Percentiles rank a stretch among this genome's conserved stretches.
Evolutionary conservation across 2,797 vertebrate genomes (phyloP).

Genomic region (Eutrigla gurnardus): DNA sequence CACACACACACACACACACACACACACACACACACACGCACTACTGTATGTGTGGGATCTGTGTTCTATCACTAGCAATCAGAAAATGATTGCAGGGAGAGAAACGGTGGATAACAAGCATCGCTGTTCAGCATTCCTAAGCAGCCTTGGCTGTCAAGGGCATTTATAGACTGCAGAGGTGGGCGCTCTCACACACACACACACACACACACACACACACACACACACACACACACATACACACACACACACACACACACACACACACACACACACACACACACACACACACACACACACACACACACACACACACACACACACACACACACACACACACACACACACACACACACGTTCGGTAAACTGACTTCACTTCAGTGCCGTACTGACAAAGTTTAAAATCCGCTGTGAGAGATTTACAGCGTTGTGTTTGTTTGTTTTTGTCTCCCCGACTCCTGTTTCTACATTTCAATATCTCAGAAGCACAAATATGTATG

Average conservation of each 20-base stretch:
- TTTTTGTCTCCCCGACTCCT: constrained; percentile 19
- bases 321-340: constrained; percentile 11
- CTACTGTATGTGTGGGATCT: constrained; percentile 46
- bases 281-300: constrained; percentile 10
- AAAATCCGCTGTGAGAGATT: constrained; percentile 30
- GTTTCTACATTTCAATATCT: constrained; percentile 32
- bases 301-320: neutral
- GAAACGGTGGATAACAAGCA: constrained; percentile 66
- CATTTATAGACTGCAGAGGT: constrained; percentile 56
- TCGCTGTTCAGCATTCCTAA: constrained; percentile 64
- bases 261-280: constrained; percentile 10
- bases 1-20: neutral
- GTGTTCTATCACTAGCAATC: constrained; percentile 71
- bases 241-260: constrained; percentile 12
- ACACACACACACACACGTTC: constrained; percentile 11
- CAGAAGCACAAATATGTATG: constrained; percentile 3
- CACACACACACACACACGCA: neutral
- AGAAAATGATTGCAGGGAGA: constrained; percentile 73
- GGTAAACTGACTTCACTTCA: constrained; percentile 27
- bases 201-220: constrained; percentile 12
- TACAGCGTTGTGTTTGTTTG: constrained; percentile 40
- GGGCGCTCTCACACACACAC: constrained; percentile 3
- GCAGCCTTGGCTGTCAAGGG: constrained; percentile 63
- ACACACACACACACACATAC: constrained; percentile 1
- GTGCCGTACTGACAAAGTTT: constrained; percentile 15